These are phyloP conservation scores for Loripinus fragilis DNA, from an alignment of 2,888 invertebrate genomes.

Conservation along the genomic window DNA sequence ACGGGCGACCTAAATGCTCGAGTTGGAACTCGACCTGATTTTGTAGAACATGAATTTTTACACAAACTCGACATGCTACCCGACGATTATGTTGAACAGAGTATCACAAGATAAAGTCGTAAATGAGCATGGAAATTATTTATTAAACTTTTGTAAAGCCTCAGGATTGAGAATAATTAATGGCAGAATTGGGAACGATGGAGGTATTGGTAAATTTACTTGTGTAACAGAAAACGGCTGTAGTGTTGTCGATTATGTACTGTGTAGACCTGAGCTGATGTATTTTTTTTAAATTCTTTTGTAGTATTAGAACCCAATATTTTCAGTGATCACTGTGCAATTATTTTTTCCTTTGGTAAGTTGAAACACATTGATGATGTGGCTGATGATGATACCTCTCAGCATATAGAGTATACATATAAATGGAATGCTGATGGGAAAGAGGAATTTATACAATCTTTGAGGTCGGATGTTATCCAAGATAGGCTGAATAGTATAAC, in stretches of 20 bases:
- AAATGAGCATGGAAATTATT: background rate
- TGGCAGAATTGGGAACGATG: slow-evolving; percentile 21
- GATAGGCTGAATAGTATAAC: background rate
- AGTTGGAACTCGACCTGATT: slow-evolving; percentile 9
- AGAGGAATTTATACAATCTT: background rate
- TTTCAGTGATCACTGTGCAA: slow-evolving; percentile 27
- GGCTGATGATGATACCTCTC: background rate
- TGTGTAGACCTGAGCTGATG: slow-evolving; percentile 26
- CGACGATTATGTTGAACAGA: slow-evolving; percentile 3
- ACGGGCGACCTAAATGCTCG: slow-evolving; percentile 15
- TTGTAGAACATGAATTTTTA: slow-evolving; percentile 24
- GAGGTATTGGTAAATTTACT: slow-evolving; percentile 12
- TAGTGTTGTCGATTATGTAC: slow-evolving; percentile 29
- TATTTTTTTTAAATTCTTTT: slow-evolving; percentile 4
- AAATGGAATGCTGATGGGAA: slow-evolving; percentile 19
- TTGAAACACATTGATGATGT: background rate
- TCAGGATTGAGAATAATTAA: slow-evolving; percentile 7
- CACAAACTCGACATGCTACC: slow-evolving; percentile 16
- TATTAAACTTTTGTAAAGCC: slow-evolving; percentile 18
- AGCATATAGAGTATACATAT: slow-evolving; percentile 6
- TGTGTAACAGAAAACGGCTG: slow-evolving; percentile 4
- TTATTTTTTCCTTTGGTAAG: slow-evolving; percentile 14
- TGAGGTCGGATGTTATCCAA: slow-evolving; percentile 1
- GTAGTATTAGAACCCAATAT: slow-evolving; percentile 25
- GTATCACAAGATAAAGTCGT: background rate